A percentile compares a stretch with the other conserved stretches of the same genome.
These are phyloP conservation scores for Chesias legatella DNA, from an alignment of 2,888 invertebrate genomes.

Conservation along the genomic window DNA sequence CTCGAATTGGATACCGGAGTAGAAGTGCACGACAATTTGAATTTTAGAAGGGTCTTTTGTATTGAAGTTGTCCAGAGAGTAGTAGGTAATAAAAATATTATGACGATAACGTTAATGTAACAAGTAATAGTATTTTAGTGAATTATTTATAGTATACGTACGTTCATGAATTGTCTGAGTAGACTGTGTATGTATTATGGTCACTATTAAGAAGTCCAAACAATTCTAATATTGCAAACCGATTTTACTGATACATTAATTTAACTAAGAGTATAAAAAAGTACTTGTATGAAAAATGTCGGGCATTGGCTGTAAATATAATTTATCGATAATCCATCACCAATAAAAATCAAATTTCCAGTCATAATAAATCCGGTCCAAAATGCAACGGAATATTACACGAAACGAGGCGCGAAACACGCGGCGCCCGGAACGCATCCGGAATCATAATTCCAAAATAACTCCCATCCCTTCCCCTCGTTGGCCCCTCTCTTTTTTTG, in stretches of 20 bases:
- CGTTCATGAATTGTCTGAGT: too few species aligned
- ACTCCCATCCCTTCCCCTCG: constrained; percentile 63
- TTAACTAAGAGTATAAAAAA: too few species aligned
- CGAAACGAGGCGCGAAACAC: constrained; percentile 77
- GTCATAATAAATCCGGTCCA: constrained; percentile 4
- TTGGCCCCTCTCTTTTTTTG: constrained; percentile 62
- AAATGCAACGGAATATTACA: constrained; percentile 49
- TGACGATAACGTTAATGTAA: too few species aligned
- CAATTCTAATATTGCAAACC: too few species aligned
- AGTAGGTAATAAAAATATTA: neutral
- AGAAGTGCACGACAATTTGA: constrained; percentile 23
- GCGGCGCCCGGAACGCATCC: constrained; percentile 73
- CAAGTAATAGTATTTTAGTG: too few species aligned
- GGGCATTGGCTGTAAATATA: neutral
- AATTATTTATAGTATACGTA: too few species aligned
- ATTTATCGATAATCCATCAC: constrained; percentile 11
- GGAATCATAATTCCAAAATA: constrained; percentile 81
- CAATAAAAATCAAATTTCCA: constrained; percentile 14
- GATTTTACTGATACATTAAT: too few species aligned
- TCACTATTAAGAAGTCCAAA: too few species aligned
- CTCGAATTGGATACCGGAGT: constrained; percentile 44
- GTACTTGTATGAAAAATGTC: too few species aligned
- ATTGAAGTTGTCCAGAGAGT: constrained; percentile 16
- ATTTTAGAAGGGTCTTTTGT: constrained; percentile 29
- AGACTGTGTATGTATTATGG: too few species aligned